Evolutionary conservation across 2,113 vertebrate species (phyloP), one percentile per base, ranked within the genome.

Genomic region (Sitta europaea): DNA sequence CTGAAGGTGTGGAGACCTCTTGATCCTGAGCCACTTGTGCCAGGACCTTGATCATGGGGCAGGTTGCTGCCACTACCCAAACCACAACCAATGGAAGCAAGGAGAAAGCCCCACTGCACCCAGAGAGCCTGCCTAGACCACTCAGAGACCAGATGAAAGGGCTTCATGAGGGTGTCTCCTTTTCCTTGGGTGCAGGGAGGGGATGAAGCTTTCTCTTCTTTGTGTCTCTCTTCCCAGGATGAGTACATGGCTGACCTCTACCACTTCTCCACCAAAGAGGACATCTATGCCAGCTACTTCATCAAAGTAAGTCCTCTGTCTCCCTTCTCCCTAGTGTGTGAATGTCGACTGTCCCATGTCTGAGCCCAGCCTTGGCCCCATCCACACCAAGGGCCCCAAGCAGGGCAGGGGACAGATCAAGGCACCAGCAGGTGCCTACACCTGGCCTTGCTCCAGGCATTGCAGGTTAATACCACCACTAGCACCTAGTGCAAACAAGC

Each of bases 171-270:
- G 29, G 12, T 33, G 27, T 45, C 9, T 38, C 14, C 33, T 83
- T 47, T 67, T 61, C 63, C 43, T 47, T 0, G 19, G 27, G 50
- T 94, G 42, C 24, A 71, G 47, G 25, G n/a, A 86, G 18, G 42
- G 57, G 31, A 16, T n/a, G 7, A 93, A 78, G 28, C 36, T 87
- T 58, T 43, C 51, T 86, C 4, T 85, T 72, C 45, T 31, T 22
- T 94, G 31, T 96, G 70, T 94, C 36, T 94, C 86, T 67, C 42
- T 61, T 84, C 53, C 24, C 77, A 99, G 99, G 99, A 99, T 18
- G 98, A 99, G 94, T 99, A 99, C 94, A 98, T 99, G 95, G 99
- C 99, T n/a, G 99, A 99, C 84, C 98, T 99, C 8, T 99, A 99
- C 92, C 99, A 99, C 96, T 99, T 99, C 95, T 98, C 98, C 77